Evolutionary conservation across 1,140 invertebrate species (phyloP).

Genomic region (Epicauta chinensis): DNA sequence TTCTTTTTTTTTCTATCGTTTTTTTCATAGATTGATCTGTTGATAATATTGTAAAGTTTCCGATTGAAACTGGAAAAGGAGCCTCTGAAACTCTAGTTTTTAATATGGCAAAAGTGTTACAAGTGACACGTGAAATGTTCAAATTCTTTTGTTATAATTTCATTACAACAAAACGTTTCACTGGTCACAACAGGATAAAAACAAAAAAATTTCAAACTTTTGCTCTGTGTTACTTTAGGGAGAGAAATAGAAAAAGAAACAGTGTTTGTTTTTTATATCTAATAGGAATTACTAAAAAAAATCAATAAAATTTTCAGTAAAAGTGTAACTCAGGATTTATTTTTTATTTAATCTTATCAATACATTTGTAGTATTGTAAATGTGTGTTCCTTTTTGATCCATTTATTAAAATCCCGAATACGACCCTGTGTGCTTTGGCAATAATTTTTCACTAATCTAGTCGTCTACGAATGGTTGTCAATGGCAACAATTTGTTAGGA

Average conservation of each 20-base stretch:
- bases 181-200: constrained; percentile 20
- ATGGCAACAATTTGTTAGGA: too few species aligned
- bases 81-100: constrained; percentile 13
- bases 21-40: constrained; percentile 4
- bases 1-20: constrained; percentile 11
- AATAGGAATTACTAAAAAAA: constrained; percentile 29
- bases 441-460: too few species aligned
- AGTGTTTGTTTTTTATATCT: constrained; percentile 42
- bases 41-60: constrained; percentile 10
- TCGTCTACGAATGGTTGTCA: too few species aligned
- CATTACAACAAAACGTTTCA: constrained; percentile 37
- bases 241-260: constrained; percentile 34
- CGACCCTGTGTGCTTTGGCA: too few species aligned
- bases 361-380: constrained; percentile 8
- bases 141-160: constrained; percentile 2
- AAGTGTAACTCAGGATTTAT: constrained; percentile 7
- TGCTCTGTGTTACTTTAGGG: constrained; percentile 41
- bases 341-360: constrained; percentile 4
- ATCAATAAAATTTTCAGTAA: constrained; percentile 18
- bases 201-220: constrained; percentile 17
- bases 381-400: constrained; percentile 1
- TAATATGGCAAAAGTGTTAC: constrained; percentile 26
- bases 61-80: constrained; percentile 13
- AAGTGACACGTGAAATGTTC: constrained; percentile 17
- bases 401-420: too few species aligned